Base-by-base conservation (phyloP, 2,888 invertebrate genomes). In the Antitype chi region DNA sequence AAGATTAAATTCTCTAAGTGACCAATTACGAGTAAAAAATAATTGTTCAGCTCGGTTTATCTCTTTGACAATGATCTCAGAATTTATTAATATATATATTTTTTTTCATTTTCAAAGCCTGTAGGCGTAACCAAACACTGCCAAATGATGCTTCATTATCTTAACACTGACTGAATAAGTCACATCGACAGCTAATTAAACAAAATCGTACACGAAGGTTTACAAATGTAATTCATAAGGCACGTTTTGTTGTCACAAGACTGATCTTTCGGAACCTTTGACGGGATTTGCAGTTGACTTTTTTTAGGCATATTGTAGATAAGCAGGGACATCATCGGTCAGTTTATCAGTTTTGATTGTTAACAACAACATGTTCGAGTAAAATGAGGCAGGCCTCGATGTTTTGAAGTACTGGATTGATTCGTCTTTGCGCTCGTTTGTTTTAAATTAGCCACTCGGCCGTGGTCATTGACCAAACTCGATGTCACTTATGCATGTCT, bases 71-170 rank as follows among this genome's bases (percentile, higher is more conserved):
- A 80, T 87, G 77, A 87, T 89, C 83, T 85, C 78, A 70, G 62
- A 78, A 74, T 68, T 55, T 71, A 64, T 52, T 67, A 1, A 64
- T 52, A 38, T 20, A 25, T 0, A n/a, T 67, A 75, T 63, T 71
- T 53, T 75, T 64, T 60, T 57, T 66, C 43, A 28, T 70, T 59
- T 76, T 69, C 11, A n/a, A 76, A 70, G 77, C 78, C 73, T 11
- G 15, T 76, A 72, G 78, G 70, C 69, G 53, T 80, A 80, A 81
- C 84, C 78, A 69, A 86, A 86, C 90, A 92, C 92, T 92, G 92
- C 93, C 92, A 89, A 87, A 85, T 83, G 85, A 88, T 60, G 90
- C 89, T 92, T 88, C 57, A 71, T 71, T 81, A 76, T 28, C 49
- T 25, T 74, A 63, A 74, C 72, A 72, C 72, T 76, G 64, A 70